These are phyloP conservation scores for Piprites chloris DNA, from an alignment of 2,113 vertebrate species.

Conservation along the genomic window DNA sequence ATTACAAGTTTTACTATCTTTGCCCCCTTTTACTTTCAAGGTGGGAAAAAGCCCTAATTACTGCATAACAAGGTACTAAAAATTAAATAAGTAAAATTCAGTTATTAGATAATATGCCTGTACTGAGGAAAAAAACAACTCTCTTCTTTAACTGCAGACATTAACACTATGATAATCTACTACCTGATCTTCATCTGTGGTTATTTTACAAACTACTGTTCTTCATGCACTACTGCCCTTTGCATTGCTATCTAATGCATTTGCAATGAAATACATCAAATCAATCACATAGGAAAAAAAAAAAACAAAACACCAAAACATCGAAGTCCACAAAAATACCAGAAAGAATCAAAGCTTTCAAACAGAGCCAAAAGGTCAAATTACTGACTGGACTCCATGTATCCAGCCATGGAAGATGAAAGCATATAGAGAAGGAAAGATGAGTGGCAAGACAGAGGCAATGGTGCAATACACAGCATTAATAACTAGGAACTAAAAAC, in stretches of 20 bases:
- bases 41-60: neutral
- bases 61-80: neutral
- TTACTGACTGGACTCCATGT: neutral
- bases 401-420: neutral
- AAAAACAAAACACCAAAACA: no score
- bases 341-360: neutral
- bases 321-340: neutral
- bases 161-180: neutral
- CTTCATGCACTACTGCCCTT: neutral
- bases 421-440: neutral
- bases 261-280: neutral
- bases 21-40: neutral
- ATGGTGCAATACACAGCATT: neutral
- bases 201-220: neutral
- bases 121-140: neutral
- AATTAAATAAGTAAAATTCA: neutral
- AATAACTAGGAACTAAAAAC: neutral
- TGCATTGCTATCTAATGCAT: neutral
- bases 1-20: neutral
- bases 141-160: neutral
- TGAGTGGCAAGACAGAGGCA: neutral
- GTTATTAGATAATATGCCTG: neutral
- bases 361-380: neutral
- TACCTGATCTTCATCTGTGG: neutral
- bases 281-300: accelerated